Percentiles rank a stretch among this genome's conserved stretches.
phyloP scores from a whole-genome alignment of 2,797 vertebrate species.

The Myripristis jacobus region DNA sequence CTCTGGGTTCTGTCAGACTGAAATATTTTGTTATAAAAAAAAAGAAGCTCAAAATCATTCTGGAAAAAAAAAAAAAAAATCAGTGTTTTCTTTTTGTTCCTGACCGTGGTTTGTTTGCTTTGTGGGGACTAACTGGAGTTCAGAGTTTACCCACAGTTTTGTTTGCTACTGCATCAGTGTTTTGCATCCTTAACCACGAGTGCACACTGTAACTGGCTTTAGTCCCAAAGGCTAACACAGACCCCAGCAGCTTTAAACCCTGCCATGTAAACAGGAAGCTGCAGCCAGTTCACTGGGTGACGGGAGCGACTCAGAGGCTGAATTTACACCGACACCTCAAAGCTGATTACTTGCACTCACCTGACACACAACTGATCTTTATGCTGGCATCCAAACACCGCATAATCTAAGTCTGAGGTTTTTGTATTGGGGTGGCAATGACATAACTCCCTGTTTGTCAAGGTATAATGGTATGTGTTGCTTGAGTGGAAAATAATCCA shows the following conservation, averaged over 20 bases:
- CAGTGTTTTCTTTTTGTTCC: background rate
- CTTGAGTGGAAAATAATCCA: constrained; percentile 7
- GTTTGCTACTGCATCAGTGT: background rate
- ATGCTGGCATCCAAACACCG: background rate
- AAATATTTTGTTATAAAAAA: no score
- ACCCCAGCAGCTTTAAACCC: constrained; percentile 49
- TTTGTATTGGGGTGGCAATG: background rate
- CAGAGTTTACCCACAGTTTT: constrained; percentile 2
- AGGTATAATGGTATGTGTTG: background rate
- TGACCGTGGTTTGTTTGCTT: background rate
- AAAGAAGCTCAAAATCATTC: no score
- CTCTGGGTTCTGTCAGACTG: background rate
- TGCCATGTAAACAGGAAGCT: constrained; percentile 57
- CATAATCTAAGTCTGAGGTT: background rate
- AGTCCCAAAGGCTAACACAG: constrained; percentile 39
- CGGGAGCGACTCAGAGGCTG: constrained; percentile 5
- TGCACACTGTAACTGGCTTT: constrained; percentile 31
- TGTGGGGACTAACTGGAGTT: background rate
- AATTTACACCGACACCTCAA: background rate
- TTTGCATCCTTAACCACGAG: constrained; percentile 12
- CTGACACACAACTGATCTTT: constrained; percentile 8
- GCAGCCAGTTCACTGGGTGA: constrained; percentile 37
- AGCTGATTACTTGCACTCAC: background rate
- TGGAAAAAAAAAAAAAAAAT: no score
- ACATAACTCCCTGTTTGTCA: no score